Base-by-base conservation (phyloP, 2,888 invertebrate genomes). In the Mylabris sibirica region DNA sequence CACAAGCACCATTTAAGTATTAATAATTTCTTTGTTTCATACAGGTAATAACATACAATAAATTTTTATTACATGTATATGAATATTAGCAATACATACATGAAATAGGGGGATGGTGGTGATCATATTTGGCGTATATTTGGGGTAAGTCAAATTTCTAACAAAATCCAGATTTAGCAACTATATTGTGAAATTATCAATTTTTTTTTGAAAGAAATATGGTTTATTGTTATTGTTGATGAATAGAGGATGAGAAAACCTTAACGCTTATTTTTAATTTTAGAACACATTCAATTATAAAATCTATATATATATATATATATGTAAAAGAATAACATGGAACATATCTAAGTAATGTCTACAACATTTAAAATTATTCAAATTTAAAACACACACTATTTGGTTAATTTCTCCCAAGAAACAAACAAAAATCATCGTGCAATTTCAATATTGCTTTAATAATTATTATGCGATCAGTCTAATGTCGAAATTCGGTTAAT, bases 401-500 rank as follows among this genome's bases (percentile, higher is more conserved):
- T 66, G 63, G 70, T 67, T 73, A 67, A 64, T 59, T 69, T 63
- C 69, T 20, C n/a, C 11, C 8, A 63, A 53, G 6, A 24, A 24
- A 62, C 14, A 17, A 17, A 66, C 41, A 63, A 24, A 70, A 67
- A 69, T 69, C 65, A 14, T 14, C 68, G 71, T 76, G 72, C 73
- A 74, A 75, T 30, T 30, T 30, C 74, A 76, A 78, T 83, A 83
- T 84, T 83, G 81, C 82, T 84, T 82, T 78, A 63, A 49, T 49
- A 20, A 20, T 12, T 38, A 38, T 6, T 83, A 76, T 74, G 75
- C 80, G 79, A 79, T 84, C 84, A 84, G 84, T 84, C 84, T 83
- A 82, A 83, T 81, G 78, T 80, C 77, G 80, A 82, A 82, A 83
- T 83, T 83, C 81, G 81, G 78, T 79, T 78, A 80, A 76, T 9